Conservation (phyloP, 2,113 vertebrate species). For the Dipodomys spectabilis region DNA sequence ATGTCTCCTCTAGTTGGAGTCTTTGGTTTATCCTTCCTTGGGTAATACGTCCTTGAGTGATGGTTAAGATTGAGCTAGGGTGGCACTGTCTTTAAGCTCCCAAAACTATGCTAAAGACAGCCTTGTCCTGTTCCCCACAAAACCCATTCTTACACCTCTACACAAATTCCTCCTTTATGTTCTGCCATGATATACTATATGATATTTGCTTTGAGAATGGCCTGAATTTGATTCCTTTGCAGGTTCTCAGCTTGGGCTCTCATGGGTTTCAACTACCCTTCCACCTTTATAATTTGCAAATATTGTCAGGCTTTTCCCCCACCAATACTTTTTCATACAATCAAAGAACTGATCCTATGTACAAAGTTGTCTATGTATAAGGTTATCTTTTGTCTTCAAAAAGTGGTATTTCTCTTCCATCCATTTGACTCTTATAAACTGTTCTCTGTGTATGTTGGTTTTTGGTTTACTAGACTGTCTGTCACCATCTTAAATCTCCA, state of each 20-base stretch:
- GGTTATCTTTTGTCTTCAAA: background rate
- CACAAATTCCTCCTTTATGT: background rate
- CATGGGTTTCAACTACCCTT: background rate
- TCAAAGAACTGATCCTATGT: too few relatives aligned
- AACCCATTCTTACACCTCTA: background rate
- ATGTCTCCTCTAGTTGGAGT: too few relatives aligned
- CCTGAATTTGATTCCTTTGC: background rate
- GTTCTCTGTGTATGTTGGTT: background rate
- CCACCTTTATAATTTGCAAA: conserved; percentile 9
- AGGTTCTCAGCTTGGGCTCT: background rate
- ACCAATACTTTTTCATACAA: background rate
- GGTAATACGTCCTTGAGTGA: background rate
- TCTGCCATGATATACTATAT: background rate
- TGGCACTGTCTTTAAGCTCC: background rate
- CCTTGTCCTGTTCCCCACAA: background rate
- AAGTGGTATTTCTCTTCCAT: background rate
- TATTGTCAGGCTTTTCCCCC: too few relatives aligned
- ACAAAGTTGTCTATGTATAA: background rate
- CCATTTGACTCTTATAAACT: background rate
- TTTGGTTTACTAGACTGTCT: background rate
- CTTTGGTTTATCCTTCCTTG: background rate
- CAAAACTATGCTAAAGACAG: background rate
- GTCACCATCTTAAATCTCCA: background rate
- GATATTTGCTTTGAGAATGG: background rate
- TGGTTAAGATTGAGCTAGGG: background rate